A percentile compares a stretch with the other conserved stretches of the same genome.
Evolutionary conservation across 2,797 vertebrate genomes (phyloP).

Genomic region (Thaleichthys pacificus): DNA sequence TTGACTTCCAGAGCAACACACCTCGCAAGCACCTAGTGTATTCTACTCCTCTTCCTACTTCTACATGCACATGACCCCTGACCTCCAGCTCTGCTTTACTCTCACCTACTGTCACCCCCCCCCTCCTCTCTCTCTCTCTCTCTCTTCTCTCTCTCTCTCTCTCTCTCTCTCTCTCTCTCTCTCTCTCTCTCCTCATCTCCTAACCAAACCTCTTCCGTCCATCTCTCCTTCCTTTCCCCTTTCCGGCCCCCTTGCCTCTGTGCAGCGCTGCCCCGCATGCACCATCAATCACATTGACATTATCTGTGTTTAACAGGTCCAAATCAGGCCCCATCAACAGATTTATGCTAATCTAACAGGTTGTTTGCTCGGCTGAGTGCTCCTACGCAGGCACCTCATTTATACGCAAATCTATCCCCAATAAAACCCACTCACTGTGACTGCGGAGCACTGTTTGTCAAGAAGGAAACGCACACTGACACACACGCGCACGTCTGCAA

Average conservation of each 20-base stretch:
- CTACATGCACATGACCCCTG: neutral
- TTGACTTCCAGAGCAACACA: neutral
- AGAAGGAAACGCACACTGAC: conserved; percentile 26
- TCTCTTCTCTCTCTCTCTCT: conserved; percentile 42
- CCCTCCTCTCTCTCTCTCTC: conserved; percentile 22
- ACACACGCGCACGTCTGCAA: neutral
- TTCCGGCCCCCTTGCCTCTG: conserved; percentile 40
- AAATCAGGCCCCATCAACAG: conserved; percentile 45
- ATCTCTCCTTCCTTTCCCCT: conserved; percentile 47
- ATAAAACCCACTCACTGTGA: conserved; percentile 49
- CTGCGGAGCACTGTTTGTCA: conserved; percentile 36
- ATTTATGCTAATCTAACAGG: conserved; percentile 64
- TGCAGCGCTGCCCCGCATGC: conserved; percentile 41
- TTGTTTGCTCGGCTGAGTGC: conserved; percentile 46
- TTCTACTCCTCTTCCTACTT: neutral
- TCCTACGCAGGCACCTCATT: conserved; percentile 39
- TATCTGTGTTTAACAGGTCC: conserved; percentile 64
- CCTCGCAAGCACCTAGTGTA: neutral
- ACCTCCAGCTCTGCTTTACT: too few species aligned
- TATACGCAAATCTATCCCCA: conserved; percentile 34
- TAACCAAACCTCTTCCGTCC: too few species aligned
- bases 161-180: neutral
- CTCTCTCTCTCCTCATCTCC: neutral
- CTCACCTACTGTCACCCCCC: neutral
- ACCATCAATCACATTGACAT: conserved; percentile 61